A percentile compares a stretch with the other conserved stretches of the same genome.
These are phyloP conservation scores for Cancer borealis DNA, from an alignment of 2,888 invertebrate species.

Conservation along the genomic window DNA sequence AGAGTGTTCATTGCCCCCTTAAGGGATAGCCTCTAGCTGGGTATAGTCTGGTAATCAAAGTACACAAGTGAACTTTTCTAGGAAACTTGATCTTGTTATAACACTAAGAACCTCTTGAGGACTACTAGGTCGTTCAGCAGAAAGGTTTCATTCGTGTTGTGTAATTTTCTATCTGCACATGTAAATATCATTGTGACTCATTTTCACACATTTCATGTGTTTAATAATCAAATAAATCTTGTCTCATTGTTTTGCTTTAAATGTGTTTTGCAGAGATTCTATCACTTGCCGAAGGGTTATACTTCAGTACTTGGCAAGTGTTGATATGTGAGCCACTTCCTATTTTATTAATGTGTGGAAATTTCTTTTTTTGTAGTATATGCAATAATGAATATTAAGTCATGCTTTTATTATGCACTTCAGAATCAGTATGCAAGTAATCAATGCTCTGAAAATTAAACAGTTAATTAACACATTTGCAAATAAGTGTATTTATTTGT, in stretches of 20 bases:
- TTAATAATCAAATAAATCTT: slow-evolving; percentile 69
- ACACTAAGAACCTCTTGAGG: slow-evolving; percentile 43
- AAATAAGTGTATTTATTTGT: slow-evolving; percentile 75
- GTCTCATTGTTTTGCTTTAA: slow-evolving; percentile 74
- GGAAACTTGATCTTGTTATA: slow-evolving; percentile 46
- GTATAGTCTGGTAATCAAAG: slow-evolving; percentile 62
- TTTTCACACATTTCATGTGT: slow-evolving; percentile 73
- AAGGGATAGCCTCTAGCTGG: slow-evolving; percentile 42
- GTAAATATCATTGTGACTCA: slow-evolving; percentile 63
- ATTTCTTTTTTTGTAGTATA: slow-evolving; percentile 68
- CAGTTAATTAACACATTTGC: slow-evolving; percentile 71
- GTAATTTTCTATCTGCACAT: slow-evolving; percentile 69
- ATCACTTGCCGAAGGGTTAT: slow-evolving; percentile 58
- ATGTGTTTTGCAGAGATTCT: slow-evolving; percentile 70
- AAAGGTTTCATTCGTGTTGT: slow-evolving; percentile 64
- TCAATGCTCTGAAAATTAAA: slow-evolving; percentile 60
- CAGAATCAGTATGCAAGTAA: slow-evolving; percentile 69
- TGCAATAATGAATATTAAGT: slow-evolving; percentile 71
- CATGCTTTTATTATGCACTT: slow-evolving; percentile 71
- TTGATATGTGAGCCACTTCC: slow-evolving; percentile 61
- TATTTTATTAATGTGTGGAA: slow-evolving; percentile 65
- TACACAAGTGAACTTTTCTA: slow-evolving; percentile 61
- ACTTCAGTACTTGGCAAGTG: slow-evolving; percentile 49
- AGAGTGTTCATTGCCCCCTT: slow-evolving; percentile 36
- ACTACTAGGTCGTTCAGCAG: slow-evolving; percentile 31